Evolutionary conservation across 2,888 invertebrate genomes (phyloP).

Genomic region (Drosophila quinaria): DNA sequence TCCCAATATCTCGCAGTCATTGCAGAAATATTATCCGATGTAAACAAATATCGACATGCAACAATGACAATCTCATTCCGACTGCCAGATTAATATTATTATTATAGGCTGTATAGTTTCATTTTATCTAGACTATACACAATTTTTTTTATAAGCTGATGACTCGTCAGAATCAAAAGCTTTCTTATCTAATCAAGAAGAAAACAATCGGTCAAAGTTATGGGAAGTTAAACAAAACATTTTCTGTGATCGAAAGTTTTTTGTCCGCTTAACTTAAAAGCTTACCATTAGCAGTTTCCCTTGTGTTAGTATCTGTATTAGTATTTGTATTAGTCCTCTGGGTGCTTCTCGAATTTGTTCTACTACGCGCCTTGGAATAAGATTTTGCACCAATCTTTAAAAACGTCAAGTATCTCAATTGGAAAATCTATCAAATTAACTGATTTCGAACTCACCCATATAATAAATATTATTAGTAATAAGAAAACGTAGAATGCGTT

Average conservation of each 20-base stretch:
- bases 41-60: slow-evolving; percentile 7
- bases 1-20: slow-evolving; percentile 3
- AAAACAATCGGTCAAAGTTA: slow-evolving; percentile 5
- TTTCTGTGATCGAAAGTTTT: not conserved
- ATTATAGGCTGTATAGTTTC: not conserved
- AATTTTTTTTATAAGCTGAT: slow-evolving; percentile 18
- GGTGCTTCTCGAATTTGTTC: not conserved
- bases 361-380: not conserved
- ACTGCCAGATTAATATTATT: slow-evolving; percentile 11
- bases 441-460: slow-evolving; percentile 31
- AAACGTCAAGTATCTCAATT: not conserved
- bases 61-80: slow-evolving; percentile 4
- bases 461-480: slow-evolving; percentile 8
- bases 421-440: not conserved
- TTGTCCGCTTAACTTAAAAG: not conserved
- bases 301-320: slow-evolving; percentile 1
- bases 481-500: not conserved
- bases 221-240: not conserved
- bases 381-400: slow-evolving; percentile 24
- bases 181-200: slow-evolving; percentile 19
- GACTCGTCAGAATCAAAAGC: slow-evolving; percentile 9
- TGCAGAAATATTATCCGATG: not conserved
- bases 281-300: slow-evolving; percentile 16
- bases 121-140: slow-evolving; percentile 11
- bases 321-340: slow-evolving; percentile 4